Percentiles rank a stretch among this genome's conserved stretches.
Conservation (phyloP, 2,113 vertebrate genomes). For the Cynocephalus volans region DNA sequence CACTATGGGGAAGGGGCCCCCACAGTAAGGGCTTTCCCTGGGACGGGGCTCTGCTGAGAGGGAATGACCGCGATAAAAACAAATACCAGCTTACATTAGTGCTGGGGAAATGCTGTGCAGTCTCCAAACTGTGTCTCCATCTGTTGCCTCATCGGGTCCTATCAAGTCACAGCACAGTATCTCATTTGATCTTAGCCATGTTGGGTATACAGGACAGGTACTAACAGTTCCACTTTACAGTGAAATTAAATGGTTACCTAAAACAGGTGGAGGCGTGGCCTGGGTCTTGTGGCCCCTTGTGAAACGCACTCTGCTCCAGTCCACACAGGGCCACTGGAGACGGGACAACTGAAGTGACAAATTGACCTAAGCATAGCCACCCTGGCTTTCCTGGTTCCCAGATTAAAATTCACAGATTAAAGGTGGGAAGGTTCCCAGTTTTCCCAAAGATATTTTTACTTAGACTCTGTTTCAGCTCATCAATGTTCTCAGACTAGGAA, state of each 20-base stretch:
- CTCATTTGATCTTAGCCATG: not conserved
- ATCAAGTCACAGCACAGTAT: not conserved
- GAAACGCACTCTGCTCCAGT: not conserved
- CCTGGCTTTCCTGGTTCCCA: not conserved
- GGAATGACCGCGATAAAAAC: not conserved
- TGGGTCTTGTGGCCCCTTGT: not conserved
- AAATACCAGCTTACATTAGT: slow-evolving; percentile 17
- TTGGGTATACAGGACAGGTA: not conserved
- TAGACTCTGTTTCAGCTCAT: not conserved
- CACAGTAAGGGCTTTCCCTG: not conserved
- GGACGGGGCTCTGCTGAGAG: not conserved
- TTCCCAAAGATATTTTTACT: not conserved
- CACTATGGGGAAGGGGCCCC: not conserved
- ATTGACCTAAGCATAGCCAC: not conserved
- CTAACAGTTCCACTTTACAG: not conserved
- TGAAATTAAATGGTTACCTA: not conserved
- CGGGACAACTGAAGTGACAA: not conserved
- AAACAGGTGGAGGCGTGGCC: not conserved
- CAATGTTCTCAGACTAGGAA: not conserved
- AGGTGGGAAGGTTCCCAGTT: not conserved
- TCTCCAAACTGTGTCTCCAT: slow-evolving; percentile 28
- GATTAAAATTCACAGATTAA: not conserved
- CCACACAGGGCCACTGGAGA: not conserved
- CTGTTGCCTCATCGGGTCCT: not conserved
- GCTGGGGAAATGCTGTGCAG: not conserved